Evolutionary conservation across 2,113 vertebrate genomes (phyloP).

Genomic region (Murina feae): DNA sequence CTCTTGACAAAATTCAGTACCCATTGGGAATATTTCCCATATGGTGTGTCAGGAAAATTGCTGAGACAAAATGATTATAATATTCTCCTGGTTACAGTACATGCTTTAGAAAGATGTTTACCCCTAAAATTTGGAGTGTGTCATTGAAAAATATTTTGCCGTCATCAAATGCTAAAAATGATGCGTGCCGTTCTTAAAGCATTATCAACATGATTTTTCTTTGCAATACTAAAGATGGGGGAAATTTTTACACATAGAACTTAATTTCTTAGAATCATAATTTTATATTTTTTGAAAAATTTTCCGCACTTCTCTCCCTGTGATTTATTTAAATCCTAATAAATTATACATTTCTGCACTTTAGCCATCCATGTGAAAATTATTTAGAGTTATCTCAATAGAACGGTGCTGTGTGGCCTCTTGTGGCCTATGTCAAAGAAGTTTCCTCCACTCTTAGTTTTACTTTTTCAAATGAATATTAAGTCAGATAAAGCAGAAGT

Average conservation of each 20-base stretch:
- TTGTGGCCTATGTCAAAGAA: conserved; percentile 72
- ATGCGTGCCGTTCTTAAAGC: conserved; percentile 1
- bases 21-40: not conserved
- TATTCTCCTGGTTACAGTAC: not conserved
- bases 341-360: conserved; percentile 88
- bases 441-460: conserved; percentile 59
- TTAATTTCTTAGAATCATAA: conserved; percentile 60
- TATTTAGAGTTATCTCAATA: conserved; percentile 81
- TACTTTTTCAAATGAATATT: conserved; percentile 49
- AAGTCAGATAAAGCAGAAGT: not conserved
- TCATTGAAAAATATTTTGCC: not conserved
- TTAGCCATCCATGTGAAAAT: conserved; percentile 88
- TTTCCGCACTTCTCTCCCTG: conserved; percentile 66
- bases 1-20: conserved; percentile 30
- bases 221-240: not conserved
- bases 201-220: not conserved
- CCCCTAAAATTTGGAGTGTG: not conserved
- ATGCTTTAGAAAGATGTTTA: not conserved
- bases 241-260: not conserved
- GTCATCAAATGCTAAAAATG: not conserved
- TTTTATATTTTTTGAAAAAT: conserved; percentile 41
- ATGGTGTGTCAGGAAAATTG: not conserved
- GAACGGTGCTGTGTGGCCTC: conserved; percentile 72
- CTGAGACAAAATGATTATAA: conserved; percentile 6
- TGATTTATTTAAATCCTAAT: conserved; percentile 88